These are phyloP conservation scores for Hydropsyche tenuis DNA, from an alignment of 1,140 invertebrate genomes.

Conservation along the genomic window DNA sequence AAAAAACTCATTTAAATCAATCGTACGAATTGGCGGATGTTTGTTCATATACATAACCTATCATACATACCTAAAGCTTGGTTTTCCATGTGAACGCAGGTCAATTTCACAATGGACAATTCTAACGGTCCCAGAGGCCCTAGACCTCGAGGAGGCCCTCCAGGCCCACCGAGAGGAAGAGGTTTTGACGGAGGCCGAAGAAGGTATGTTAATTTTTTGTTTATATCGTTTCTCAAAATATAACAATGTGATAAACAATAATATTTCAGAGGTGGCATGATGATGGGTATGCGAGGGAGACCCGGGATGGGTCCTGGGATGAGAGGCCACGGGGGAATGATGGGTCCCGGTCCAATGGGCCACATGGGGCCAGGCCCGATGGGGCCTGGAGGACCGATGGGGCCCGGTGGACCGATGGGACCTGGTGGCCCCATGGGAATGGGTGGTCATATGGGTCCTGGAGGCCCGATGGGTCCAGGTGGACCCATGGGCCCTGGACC, in stretches of 20 bases:
- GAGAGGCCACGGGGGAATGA: slow-evolving; percentile 5
- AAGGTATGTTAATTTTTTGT: not conserved
- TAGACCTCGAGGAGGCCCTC: slow-evolving; percentile 21
- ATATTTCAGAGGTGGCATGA: slow-evolving; percentile 28
- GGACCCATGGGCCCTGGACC: slow-evolving; percentile 21
- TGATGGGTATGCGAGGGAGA: slow-evolving; percentile 32
- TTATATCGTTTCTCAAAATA: not conserved
- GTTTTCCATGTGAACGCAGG: not conserved
- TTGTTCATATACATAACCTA: no score
- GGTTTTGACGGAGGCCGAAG: slow-evolving; percentile 22
- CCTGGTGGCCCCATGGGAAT: slow-evolving; percentile 4
- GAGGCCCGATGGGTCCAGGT: slow-evolving; percentile 17
- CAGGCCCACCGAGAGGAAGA: slow-evolving; percentile 5
- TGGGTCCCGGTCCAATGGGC: slow-evolving; percentile 1
- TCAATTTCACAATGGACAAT: not conserved
- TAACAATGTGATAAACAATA: not conserved
- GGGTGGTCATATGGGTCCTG: slow-evolving; percentile 20
- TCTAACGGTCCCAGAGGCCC: slow-evolving; percentile 25
- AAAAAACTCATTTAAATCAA: no score
- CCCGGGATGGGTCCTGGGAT: slow-evolving; percentile 23
- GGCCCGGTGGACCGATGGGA: slow-evolving; percentile 10
- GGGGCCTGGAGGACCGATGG: slow-evolving; percentile 17
- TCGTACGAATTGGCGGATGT: no score
- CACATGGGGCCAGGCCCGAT: slow-evolving; percentile 5
- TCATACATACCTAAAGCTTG: no score